Evolutionary conservation across 37 sponge, comb jelly and placozoan species (phyloP), one percentile per base, ranked within the genome.

Genomic region (Axinella damicornis): DNA sequence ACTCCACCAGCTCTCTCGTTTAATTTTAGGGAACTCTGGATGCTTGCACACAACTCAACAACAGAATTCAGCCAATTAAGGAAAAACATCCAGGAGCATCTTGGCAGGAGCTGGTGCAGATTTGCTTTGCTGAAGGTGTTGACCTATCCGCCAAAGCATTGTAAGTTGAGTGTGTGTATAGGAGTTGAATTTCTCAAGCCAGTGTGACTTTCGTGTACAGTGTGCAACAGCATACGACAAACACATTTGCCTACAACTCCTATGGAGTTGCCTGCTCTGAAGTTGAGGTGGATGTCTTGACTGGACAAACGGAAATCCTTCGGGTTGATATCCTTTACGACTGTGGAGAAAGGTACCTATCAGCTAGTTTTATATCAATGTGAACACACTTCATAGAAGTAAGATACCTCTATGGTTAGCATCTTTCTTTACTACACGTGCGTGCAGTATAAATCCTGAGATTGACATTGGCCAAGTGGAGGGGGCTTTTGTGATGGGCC

Each of bases 381-480:
- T n/a, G n/a, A n/a, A n/a, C n/a, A n/a, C n/a, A 46, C 46, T 46
- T 12, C 46, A 46, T 46, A 46, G 46, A 46, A 4, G 6, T 4
- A 46, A 46, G 6, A 12, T 46, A 46, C 6, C 9, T 46, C 9
- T 46, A 46, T 46, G n/a, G n/a, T n/a, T n/a, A n/a, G n/a, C n/a
- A n/a, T n/a, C n/a, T n/a, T n/a, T n/a, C n/a, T n/a, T n/a, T n/a
- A n/a, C n/a, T n/a, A n/a, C 27, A 61, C 2, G 5, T 25, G 27
- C 18, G 1, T 65, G 52, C 63, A 94, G 95, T 54, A 84, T 94
- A 31, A 94, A 94, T 80, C 95, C 95, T 25, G 92, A 84, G 58
- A 83, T 94, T 70, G 95, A 94, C 52, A 68, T 91, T 70, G 95
- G 95, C n/a, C 95, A 94, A 65, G 92, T 83, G 18, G 89, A 94